Conservation (phyloP, 1,140 invertebrate genomes). For the Drosophila gunungcola region DNA sequence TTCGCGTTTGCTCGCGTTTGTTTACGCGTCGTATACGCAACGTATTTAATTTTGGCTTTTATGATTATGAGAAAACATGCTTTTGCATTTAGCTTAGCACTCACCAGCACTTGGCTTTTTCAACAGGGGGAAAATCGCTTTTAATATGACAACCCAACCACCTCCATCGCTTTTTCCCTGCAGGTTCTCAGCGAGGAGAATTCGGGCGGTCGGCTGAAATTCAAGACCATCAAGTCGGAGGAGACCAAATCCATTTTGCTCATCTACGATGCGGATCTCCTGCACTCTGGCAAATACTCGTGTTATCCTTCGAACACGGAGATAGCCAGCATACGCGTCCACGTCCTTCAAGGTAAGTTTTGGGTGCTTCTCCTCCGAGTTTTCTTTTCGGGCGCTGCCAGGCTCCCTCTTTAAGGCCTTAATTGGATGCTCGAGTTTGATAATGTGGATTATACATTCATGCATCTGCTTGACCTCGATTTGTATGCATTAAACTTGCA, state of each 20-base stretch:
- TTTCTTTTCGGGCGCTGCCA: conserved; percentile 3
- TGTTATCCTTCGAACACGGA: conserved; percentile 86
- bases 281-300: conserved; percentile 86
- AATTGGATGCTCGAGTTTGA: conserved; percentile 48
- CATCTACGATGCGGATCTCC: conserved; percentile 83
- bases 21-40: conserved; percentile 78
- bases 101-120: conserved; percentile 2
- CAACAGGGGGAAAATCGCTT: conserved; percentile 37
- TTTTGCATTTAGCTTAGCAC: conserved; percentile 71
- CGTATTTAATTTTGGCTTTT: conserved; percentile 82
- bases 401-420: conserved; percentile 25
- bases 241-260: conserved; percentile 84
- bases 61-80: conserved; percentile 82
- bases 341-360: conserved; percentile 85
- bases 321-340: conserved; percentile 86
- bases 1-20: conserved; percentile 46
- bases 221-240: conserved; percentile 84
- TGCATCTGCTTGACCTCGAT: conserved; percentile 50
- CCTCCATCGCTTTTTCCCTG: background rate
- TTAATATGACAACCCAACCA: conserved; percentile 50
- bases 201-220: conserved; percentile 81
- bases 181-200: conserved; percentile 84
- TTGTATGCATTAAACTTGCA: conserved; percentile 52
- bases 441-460: conserved; percentile 50
- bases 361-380: background rate